Evolutionary conservation across 2,797 vertebrate species (phyloP).

Genomic region (Acrocephalus scirpaceus): DNA sequence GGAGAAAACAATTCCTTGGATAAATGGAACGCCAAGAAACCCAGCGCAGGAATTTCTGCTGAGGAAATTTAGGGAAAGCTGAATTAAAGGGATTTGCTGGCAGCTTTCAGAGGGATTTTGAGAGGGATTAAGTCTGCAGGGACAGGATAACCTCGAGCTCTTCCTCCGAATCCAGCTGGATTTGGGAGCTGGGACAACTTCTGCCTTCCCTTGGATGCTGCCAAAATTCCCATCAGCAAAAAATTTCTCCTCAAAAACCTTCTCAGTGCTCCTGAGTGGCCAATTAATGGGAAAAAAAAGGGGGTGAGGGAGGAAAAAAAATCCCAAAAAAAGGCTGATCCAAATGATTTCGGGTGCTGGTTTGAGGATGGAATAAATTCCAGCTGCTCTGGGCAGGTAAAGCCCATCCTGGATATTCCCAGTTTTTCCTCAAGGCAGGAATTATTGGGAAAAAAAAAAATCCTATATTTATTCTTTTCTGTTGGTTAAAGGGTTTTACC

Average conservation of each 20-base stretch:
- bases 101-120: not conserved
- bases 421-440: too few relatives aligned
- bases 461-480: not conserved
- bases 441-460: not conserved
- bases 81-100: not conserved
- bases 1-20: accelerated
- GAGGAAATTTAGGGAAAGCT: not conserved
- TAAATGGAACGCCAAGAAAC: accelerated
- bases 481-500: accelerated
- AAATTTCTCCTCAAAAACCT: not conserved
- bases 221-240: not conserved
- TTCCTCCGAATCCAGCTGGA: not conserved
- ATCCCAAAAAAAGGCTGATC: not conserved
- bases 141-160: not conserved
- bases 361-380: not conserved
- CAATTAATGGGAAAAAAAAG: accelerated
- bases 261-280: not conserved
- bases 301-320: accelerated
- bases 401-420: not conserved
- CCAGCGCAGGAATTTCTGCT: not conserved
- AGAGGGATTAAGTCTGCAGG: not conserved
- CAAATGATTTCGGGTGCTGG: not conserved
- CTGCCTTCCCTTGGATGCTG: not conserved
- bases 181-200: not conserved
- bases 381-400: not conserved